These are phyloP conservation scores for Drosophila phalerata DNA, from an alignment of 2,888 invertebrate genomes.

Conservation along the genomic window DNA sequence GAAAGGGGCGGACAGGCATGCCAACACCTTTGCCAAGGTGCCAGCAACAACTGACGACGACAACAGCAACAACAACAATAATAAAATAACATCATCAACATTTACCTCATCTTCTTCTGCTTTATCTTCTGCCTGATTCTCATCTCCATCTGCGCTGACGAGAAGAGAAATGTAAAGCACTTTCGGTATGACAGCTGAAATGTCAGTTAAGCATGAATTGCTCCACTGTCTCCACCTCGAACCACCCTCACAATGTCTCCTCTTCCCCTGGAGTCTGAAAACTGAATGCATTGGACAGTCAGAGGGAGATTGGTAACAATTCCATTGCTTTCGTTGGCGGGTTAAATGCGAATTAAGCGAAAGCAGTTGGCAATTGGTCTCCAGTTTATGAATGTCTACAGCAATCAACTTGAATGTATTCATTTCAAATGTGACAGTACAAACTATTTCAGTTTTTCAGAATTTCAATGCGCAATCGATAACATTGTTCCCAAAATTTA, in stretches of 20 bases:
- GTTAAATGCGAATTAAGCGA: constrained; percentile 55
- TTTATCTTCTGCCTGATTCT: constrained; percentile 16
- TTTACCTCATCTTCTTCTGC: constrained; percentile 19
- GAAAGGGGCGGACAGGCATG: constrained; percentile 35
- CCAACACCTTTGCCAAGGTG: constrained; percentile 55
- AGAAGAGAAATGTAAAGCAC: constrained; percentile 74
- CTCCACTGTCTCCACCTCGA: constrained; percentile 4
- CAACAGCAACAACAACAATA: constrained; percentile 33
- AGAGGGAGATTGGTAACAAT: constrained; percentile 10
- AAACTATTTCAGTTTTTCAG: not conserved
- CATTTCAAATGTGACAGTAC: not conserved
- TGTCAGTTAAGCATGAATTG: constrained; percentile 77
- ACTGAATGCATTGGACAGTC: not conserved
- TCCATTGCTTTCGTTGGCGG: constrained; percentile 24
- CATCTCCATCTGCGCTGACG: constrained; percentile 42
- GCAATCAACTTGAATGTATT: not conserved
- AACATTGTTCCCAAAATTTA: constrained; percentile 22
- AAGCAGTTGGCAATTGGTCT: constrained; percentile 28
- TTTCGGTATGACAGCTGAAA: constrained; percentile 81
- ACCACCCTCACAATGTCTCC: not conserved
- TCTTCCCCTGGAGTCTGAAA: not conserved
- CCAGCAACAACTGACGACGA: constrained; percentile 28
- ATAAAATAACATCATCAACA: constrained; percentile 60
- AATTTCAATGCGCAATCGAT: constrained; percentile 18
- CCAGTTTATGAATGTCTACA: constrained; percentile 26